phyloP scores from a whole-genome alignment of 1,140 invertebrate genomes.

The Atta cephalotes region DNA sequence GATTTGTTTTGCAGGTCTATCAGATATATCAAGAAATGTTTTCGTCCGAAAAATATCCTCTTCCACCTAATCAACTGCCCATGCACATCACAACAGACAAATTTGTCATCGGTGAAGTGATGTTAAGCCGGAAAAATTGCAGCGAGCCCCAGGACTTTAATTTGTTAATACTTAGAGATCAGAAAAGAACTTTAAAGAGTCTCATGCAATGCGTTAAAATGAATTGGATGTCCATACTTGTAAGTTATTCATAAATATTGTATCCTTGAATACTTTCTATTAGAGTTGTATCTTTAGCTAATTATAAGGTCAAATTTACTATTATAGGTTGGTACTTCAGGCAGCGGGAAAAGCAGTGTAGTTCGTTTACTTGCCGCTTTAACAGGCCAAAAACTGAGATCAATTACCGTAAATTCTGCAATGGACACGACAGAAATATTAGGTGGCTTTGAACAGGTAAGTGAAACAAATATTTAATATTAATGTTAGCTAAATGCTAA shows the following conservation, averaged over 20 bases:
- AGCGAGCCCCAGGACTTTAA: conserved; percentile 84
- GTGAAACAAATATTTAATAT: conserved; percentile 71
- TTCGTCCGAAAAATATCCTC: conserved; percentile 84
- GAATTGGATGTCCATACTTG: conserved; percentile 97
- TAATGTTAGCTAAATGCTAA: too few relatives aligned
- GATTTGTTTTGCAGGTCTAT: conserved; percentile 84
- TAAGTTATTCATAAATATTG: conserved; percentile 84
- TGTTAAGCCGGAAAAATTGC: conserved; percentile 81
- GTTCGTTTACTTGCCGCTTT: conserved; percentile 93
- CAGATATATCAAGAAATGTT: conserved; percentile 89
- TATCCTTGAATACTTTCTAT: not conserved
- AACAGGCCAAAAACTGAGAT: conserved; percentile 90
- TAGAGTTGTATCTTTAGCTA: conserved; percentile 20
- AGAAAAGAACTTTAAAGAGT: conserved; percentile 90
- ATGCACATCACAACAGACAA: conserved; percentile 86
- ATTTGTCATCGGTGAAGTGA: conserved; percentile 88
- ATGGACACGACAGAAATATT: conserved; percentile 98
- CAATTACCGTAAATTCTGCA: conserved; percentile 95
- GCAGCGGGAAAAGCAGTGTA: conserved; percentile 93
- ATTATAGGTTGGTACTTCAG: conserved; percentile 90
- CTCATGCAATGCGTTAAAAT: conserved; percentile 94
- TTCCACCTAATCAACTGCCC: conserved; percentile 84
- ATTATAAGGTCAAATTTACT: not conserved
- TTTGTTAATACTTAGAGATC: conserved; percentile 89
- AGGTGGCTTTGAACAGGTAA: conserved; percentile 98